A percentile compares a stretch with the other conserved stretches of the same genome.
Evolutionary conservation across 2,113 vertebrate species (phyloP).

Genomic region (Caretta caretta): DNA sequence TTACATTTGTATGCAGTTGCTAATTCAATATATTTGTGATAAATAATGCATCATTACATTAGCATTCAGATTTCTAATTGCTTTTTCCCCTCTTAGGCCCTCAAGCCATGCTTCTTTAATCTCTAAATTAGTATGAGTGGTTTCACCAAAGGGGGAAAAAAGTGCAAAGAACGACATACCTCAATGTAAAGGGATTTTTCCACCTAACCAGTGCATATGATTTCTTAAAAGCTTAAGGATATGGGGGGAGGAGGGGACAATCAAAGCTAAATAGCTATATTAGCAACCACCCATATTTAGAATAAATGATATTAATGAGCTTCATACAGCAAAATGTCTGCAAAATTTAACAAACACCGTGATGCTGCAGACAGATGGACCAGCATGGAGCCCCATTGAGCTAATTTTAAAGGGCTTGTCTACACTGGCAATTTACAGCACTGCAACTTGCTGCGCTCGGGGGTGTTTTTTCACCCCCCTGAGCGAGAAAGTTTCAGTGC

Average conservation of each 20-base stretch:
- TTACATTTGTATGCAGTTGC: not conserved
- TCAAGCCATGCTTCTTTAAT: not conserved
- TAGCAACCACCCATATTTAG: not conserved
- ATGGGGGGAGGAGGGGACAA: not conserved
- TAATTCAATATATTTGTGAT: not conserved
- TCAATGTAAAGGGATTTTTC: not conserved
- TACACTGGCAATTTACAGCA: too few relatives aligned
- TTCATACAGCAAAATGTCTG: not conserved
- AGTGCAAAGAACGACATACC: not conserved
- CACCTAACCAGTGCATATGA: not conserved
- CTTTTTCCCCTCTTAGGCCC: not conserved
- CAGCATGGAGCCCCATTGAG: too few relatives aligned
- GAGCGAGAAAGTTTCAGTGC: too few relatives aligned
- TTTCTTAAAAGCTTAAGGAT: slow-evolving; percentile 1
- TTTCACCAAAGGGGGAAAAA: not conserved
- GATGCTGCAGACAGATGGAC: not conserved
- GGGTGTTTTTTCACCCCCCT: too few relatives aligned
- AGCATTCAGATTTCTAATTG: not conserved
- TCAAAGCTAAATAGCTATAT: not conserved
- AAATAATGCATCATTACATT: not conserved
- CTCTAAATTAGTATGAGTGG: not conserved
- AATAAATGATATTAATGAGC: not conserved
- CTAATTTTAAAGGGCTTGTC: too few relatives aligned
- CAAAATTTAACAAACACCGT: not conserved
- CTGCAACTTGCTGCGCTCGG: too few relatives aligned